Percentiles rank a stretch among this genome's conserved stretches.
phyloP scores from a whole-genome alignment of 2,797 vertebrate genomes.

The Fringilla coelebs region DNA sequence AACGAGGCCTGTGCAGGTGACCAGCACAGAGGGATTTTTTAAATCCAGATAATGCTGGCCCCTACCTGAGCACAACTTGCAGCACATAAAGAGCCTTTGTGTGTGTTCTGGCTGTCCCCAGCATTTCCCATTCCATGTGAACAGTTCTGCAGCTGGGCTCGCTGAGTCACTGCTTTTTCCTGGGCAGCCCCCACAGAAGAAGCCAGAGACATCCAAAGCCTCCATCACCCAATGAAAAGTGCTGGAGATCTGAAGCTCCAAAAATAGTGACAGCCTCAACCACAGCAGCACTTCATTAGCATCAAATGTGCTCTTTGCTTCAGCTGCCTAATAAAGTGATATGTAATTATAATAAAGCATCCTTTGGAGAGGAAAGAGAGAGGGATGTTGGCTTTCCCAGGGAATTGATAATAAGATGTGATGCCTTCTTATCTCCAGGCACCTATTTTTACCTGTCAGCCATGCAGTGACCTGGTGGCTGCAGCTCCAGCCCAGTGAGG shows the following conservation, averaged over 20 bases:
- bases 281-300: slow-evolving; percentile 58
- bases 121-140: slow-evolving; percentile 29
- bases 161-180: slow-evolving; percentile 65
- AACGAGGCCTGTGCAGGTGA: background rate
- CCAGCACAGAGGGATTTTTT: background rate
- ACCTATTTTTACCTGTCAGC: background rate
- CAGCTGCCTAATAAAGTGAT: slow-evolving; percentile 51
- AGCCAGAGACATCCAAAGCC: slow-evolving; percentile 43
- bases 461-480: background rate
- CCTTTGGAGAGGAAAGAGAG: slow-evolving; percentile 38
- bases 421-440: background rate
- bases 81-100: slow-evolving; percentile 43
- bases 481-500: background rate
- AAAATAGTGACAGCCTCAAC: slow-evolving; percentile 60
- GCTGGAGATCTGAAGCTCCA: slow-evolving; percentile 51
- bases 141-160: slow-evolving; percentile 17
- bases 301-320: slow-evolving; percentile 51
- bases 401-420: background rate
- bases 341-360: slow-evolving; percentile 54
- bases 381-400: slow-evolving; percentile 27
- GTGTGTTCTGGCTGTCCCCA: background rate
- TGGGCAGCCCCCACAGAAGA: slow-evolving; percentile 55
- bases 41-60: background rate
- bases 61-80: background rate
- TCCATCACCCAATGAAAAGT: slow-evolving; percentile 44